Evolutionary conservation across 2,888 invertebrate genomes (phyloP).

Genomic region (Timandra comae): DNA sequence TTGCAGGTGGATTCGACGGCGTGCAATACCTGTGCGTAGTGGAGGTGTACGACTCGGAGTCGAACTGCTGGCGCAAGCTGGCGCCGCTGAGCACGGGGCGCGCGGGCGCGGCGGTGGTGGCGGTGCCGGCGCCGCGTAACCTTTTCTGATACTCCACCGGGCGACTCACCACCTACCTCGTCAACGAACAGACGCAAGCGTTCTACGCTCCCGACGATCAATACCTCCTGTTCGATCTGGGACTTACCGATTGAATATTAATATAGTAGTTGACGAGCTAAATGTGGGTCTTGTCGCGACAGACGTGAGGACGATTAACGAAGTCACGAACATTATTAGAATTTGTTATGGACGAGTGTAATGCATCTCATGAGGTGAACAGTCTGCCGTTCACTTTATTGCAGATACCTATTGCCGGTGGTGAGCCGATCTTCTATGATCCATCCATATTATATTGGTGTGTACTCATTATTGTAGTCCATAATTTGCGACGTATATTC

Average conservation of each 20-base stretch:
- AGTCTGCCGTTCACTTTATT: too few relatives aligned
- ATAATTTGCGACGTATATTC: too few relatives aligned
- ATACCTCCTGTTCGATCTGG: constrained; percentile 10
- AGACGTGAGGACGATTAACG: too few relatives aligned
- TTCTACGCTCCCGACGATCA: constrained; percentile 7
- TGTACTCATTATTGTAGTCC: too few relatives aligned
- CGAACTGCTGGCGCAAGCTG: constrained; percentile 86
- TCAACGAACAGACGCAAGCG: constrained; percentile 9
- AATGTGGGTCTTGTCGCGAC: too few relatives aligned
- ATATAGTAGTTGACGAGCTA: too few relatives aligned
- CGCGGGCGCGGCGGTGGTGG: constrained; percentile 92
- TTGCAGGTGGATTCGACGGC: constrained; percentile 91
- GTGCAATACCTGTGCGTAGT: constrained; percentile 90
- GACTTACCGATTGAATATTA: constrained; percentile 3
- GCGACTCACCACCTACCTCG: constrained; percentile 31
- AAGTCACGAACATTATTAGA: too few relatives aligned
- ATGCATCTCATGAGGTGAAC: too few relatives aligned
- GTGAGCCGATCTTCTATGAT: too few relatives aligned
- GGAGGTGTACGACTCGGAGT: constrained; percentile 91
- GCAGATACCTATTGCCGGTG: too few relatives aligned
- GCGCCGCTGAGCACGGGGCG: constrained; percentile 88
- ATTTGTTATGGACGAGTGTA: too few relatives aligned
- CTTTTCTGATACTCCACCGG: constrained; percentile 47
- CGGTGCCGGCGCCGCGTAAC: constrained; percentile 69
- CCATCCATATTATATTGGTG: too few relatives aligned